Percentiles rank a stretch among this genome's conserved stretches.
phyloP scores from a whole-genome alignment of 2,113 vertebrate species.

The Ornithorhynchus anatinus region DNA sequence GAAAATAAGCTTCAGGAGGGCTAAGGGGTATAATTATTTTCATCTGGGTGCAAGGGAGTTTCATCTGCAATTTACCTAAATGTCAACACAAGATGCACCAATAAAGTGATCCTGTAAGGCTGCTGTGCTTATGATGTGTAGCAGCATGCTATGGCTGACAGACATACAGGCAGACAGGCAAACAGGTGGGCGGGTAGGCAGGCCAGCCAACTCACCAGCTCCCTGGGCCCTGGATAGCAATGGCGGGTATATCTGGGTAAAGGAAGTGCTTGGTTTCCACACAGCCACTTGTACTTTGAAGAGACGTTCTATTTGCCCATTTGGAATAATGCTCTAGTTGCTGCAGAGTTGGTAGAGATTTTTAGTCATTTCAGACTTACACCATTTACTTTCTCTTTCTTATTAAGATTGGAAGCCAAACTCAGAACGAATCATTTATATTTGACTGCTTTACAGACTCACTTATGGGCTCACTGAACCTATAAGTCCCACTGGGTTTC shows the following conservation, averaged over 20 bases:
- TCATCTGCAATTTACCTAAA: conserved; percentile 13
- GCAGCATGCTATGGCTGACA: neutral
- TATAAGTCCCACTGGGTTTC: neutral
- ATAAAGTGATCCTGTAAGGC: neutral
- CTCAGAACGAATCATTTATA: neutral
- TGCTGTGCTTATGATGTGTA: neutral
- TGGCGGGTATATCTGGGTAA: no score
- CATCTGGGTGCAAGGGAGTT: conserved; percentile 9
- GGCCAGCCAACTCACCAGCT: neutral
- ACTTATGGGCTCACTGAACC: neutral
- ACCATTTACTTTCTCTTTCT: neutral
- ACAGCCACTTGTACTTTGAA: neutral
- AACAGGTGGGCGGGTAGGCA: neutral
- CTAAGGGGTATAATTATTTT: conserved; percentile 28
- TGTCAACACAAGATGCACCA: neutral
- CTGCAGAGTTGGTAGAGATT: neutral
- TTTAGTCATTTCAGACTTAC: neutral
- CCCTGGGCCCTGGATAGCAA: no score
- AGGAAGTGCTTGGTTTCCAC: no score
- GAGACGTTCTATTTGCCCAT: neutral
- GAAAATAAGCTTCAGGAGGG: conserved; percentile 6
- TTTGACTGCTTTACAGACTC: neutral
- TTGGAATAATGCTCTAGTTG: neutral
- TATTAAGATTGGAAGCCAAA: neutral
- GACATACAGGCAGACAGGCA: no score